Percentiles rank a stretch among this genome's conserved stretches.
These are phyloP conservation scores for Axis porcinus DNA, from an alignment of 2,113 vertebrate species.

Conservation along the genomic window DNA sequence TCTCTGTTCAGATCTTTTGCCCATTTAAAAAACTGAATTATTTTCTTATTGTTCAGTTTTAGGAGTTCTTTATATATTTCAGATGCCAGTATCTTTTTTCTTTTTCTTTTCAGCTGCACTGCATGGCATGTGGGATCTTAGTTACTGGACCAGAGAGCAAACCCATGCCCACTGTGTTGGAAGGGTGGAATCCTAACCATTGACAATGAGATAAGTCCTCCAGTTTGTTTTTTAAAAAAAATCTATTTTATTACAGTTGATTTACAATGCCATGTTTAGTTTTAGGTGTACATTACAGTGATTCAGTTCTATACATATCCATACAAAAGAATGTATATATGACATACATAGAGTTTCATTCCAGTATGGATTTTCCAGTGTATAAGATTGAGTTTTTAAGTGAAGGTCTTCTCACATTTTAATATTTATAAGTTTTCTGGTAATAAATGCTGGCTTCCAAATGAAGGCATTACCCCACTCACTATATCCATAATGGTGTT, in stretches of 20 bases:
- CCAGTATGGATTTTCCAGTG: neutral
- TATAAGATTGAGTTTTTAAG: neutral
- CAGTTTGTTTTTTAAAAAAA: neutral
- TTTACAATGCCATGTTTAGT: neutral
- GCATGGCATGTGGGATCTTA: neutral
- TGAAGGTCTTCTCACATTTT: neutral
- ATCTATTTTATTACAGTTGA: neutral
- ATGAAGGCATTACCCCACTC: neutral
- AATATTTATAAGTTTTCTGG: neutral
- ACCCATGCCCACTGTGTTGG: neutral
- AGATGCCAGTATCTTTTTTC: neutral
- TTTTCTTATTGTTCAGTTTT: neutral
- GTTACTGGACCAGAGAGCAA: neutral
- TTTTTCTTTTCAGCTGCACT: neutral
- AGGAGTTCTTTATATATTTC: neutral
- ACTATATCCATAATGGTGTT: neutral
- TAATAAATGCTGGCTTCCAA: neutral
- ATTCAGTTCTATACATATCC: neutral
- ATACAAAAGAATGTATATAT: neutral
- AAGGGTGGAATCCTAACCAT: neutral
- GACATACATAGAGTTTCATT: neutral
- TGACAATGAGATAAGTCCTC: neutral
- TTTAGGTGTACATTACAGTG: neutral
- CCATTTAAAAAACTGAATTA: neutral
- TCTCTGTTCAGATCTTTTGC: neutral